phyloP scores from a whole-genome alignment of 2,797 vertebrate genomes.

The Clarias laeviceps region DNA sequence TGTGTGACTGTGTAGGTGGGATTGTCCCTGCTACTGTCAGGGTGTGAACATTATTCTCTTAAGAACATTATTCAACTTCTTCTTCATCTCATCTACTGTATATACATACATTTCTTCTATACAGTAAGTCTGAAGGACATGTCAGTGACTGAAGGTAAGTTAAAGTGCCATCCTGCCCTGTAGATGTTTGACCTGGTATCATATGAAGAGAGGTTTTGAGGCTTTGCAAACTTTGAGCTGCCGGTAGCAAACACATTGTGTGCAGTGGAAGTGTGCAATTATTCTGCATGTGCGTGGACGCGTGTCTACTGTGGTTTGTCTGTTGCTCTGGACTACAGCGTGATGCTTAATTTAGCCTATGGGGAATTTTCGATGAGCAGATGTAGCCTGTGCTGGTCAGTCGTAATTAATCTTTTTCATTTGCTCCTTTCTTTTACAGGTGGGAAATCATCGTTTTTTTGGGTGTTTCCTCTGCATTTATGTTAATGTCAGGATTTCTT shows the following conservation, averaged over 20 bases:
- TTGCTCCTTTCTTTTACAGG: neutral
- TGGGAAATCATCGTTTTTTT: neutral
- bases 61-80: neutral
- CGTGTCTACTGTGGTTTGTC: slow-evolving; percentile 26
- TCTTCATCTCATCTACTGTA: neutral
- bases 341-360: slow-evolving; percentile 68
- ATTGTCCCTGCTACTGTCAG: slow-evolving; percentile 37
- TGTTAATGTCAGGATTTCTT: neutral
- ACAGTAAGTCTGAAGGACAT: slow-evolving; percentile 61
- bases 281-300: slow-evolving; percentile 7
- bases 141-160: slow-evolving; percentile 54
- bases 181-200: slow-evolving; percentile 44
- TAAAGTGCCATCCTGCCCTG: slow-evolving; percentile 43
- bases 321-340: slow-evolving; percentile 58
- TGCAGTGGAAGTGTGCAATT: slow-evolving; percentile 34
- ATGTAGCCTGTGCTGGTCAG: slow-evolving; percentile 62
- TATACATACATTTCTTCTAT: neutral
- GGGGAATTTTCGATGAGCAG: slow-evolving; percentile 65
- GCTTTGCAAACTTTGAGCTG: slow-evolving; percentile 13
- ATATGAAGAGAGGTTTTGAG: slow-evolving; percentile 1
- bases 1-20: neutral
- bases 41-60: slow-evolving; percentile 54
- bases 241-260: slow-evolving; percentile 25
- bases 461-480: neutral
- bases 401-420: slow-evolving; percentile 53